Evolutionary conservation across 2,797 vertebrate species (phyloP).

Genomic region (Sus cebifrons): DNA sequence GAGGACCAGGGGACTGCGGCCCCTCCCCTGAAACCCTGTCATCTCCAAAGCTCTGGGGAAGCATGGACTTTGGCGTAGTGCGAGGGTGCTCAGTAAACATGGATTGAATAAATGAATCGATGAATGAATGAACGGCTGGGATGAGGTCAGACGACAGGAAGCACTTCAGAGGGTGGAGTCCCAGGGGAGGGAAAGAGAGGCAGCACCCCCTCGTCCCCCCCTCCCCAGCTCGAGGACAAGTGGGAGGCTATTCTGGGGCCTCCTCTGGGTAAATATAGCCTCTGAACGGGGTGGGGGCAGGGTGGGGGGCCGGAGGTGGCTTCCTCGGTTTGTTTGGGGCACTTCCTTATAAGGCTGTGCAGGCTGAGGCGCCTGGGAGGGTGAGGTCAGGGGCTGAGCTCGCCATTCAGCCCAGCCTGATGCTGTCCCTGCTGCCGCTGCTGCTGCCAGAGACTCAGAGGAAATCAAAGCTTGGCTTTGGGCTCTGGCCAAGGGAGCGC

Average conservation of each 20-base stretch:
- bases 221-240: conserved; percentile 58
- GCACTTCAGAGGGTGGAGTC: conserved; percentile 14
- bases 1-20: too few species aligned
- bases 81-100: background rate
- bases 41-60: background rate
- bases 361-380: conserved; percentile 61
- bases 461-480: conserved; percentile 77
- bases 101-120: background rate
- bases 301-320: conserved; percentile 77
- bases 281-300: background rate
- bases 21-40: background rate
- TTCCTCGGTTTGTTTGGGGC: conserved; percentile 82
- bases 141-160: conserved; percentile 44
- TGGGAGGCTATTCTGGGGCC: conserved; percentile 82
- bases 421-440: background rate
- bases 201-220: background rate
- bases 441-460: conserved; percentile 18
- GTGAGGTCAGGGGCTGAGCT: conserved; percentile 83
- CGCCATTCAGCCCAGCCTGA: conserved; percentile 57
- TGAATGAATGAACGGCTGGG: background rate
- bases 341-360: conserved; percentile 84
- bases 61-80: background rate
- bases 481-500: conserved; percentile 43
- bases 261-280: conserved; percentile 82
- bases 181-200: background rate